These are phyloP conservation scores for Micronycteris hirsuta DNA, from an alignment of 2,113 vertebrate species.

Conservation along the genomic window DNA sequence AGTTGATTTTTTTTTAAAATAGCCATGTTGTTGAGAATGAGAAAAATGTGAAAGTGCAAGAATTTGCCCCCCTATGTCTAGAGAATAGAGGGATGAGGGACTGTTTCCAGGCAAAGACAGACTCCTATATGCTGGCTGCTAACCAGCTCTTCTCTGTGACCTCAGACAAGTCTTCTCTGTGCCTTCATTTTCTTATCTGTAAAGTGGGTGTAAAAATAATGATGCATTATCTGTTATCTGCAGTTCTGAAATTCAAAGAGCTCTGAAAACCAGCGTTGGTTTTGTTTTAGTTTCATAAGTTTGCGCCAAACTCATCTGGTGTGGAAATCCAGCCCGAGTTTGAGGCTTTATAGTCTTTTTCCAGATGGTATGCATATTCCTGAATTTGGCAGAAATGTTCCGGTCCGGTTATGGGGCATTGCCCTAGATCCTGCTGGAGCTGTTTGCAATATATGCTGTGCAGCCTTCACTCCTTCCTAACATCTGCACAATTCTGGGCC, in stretches of 20 bases:
- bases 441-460: neutral
- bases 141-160: neutral
- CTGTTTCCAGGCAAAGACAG: neutral
- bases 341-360: neutral
- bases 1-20: neutral
- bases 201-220: neutral
- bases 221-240: constrained; percentile 3
- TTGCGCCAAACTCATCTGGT: neutral
- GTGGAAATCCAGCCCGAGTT: neutral
- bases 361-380: neutral
- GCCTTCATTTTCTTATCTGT: constrained; percentile 40
- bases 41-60: neutral
- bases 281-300: neutral
- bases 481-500: neutral
- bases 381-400: neutral
- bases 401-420: neutral
- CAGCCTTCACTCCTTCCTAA: constrained; percentile 2
- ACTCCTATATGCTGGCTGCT: neutral
- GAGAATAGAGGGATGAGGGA: neutral
- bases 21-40: neutral
- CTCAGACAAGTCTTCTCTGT: neutral
- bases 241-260: constrained; percentile 37
- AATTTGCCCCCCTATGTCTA: neutral
- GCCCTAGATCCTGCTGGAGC: neutral
- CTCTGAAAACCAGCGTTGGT: neutral